These are phyloP conservation scores for Numida meleagris DNA, from an alignment of 2,113 vertebrate genomes.

Conservation along the genomic window DNA sequence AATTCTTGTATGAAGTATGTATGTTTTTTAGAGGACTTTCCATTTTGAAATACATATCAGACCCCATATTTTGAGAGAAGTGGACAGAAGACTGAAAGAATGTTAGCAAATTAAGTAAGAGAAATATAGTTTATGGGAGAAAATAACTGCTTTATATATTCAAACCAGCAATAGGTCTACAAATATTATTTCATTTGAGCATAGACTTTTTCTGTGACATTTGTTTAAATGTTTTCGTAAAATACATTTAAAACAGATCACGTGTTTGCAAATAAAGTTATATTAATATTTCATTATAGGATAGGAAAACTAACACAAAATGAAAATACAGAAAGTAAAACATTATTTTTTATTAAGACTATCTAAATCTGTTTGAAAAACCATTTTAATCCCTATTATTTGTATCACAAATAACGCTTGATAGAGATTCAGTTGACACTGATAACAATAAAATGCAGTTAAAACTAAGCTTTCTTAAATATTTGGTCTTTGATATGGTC, in stretches of 20 bases:
- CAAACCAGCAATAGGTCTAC: not conserved
- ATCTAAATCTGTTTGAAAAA: not conserved
- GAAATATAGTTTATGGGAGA: not conserved
- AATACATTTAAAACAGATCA: not conserved
- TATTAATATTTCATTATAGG: not conserved
- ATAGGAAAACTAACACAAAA: not conserved
- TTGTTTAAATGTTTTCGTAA: not conserved
- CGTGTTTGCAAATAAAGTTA: not conserved
- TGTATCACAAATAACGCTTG: not conserved
- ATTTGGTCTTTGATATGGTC: constrained; percentile 79
- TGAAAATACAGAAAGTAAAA: not conserved
- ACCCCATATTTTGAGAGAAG: not conserved
- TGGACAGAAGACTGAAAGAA: not conserved
- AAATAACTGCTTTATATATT: not conserved
- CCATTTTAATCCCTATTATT: not conserved
- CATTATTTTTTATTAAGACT: not conserved
- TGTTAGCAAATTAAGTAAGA: not conserved
- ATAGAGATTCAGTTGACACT: not conserved
- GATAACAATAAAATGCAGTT: constrained; percentile 2
- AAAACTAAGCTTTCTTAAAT: constrained; percentile 74
- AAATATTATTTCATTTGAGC: not conserved
- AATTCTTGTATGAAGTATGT: not conserved
- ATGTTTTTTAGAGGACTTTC: not conserved
- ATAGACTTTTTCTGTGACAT: not conserved
- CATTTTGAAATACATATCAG: not conserved